A percentile compares a stretch with the other conserved stretches of the same genome.
These are phyloP conservation scores for Xiphophorus couchianus DNA, from an alignment of 2,113 vertebrate genomes.

Conservation along the genomic window DNA sequence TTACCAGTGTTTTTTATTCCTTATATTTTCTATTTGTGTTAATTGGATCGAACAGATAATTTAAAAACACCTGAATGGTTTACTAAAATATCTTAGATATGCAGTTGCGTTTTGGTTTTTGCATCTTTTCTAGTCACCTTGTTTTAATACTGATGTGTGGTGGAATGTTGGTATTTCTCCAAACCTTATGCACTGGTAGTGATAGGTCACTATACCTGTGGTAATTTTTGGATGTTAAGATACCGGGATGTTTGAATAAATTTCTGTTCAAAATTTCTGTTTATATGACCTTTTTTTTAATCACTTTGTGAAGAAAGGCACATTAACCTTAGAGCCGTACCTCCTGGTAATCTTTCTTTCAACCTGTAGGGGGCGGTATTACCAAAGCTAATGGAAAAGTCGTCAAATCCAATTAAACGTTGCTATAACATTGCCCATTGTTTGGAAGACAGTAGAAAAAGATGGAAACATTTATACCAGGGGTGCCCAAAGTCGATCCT, in stretches of 20 bases:
- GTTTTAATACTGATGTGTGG: conserved; percentile 6
- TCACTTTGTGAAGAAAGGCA: too few species aligned
- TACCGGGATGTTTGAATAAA: conserved; percentile 62
- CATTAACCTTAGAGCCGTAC: too few species aligned
- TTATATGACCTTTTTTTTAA: neutral
- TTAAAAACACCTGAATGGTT: neutral
- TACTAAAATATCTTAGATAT: neutral
- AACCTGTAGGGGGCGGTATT: conserved; percentile 59
- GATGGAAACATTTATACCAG: too few species aligned
- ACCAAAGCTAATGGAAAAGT: conserved; percentile 15
- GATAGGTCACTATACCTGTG: neutral
- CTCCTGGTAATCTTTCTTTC: conserved; percentile 23
- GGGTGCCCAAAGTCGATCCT: too few species aligned
- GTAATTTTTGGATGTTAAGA: conserved; percentile 32
- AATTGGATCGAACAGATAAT: too few species aligned
- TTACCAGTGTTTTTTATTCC: neutral
- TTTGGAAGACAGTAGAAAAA: neutral
- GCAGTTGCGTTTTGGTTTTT: neutral
- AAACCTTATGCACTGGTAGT: neutral
- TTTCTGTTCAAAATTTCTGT: conserved; percentile 31
- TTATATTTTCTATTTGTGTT: too few species aligned
- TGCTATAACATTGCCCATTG: too few species aligned
- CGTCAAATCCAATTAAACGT: neutral
- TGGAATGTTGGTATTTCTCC: conserved; percentile 23
- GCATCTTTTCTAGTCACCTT: neutral